These are phyloP conservation scores for Radopholus similis DNA, from an alignment of 1,140 invertebrate species.

Conservation along the genomic window DNA sequence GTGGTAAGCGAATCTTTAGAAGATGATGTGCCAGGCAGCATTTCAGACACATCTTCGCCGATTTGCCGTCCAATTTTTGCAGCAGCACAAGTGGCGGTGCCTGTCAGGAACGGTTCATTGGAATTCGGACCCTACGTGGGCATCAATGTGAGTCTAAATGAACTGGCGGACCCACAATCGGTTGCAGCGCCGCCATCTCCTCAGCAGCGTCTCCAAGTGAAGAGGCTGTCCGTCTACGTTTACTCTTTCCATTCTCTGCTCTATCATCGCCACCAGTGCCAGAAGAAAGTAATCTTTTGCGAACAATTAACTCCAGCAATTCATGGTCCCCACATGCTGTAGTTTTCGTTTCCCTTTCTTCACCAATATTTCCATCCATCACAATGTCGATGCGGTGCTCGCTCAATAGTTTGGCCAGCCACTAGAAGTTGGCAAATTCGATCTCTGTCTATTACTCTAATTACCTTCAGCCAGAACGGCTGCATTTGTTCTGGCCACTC, in stretches of 20 bases:
- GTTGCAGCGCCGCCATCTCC: too few species aligned
- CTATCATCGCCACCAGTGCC: neutral
- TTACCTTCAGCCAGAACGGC: slow-evolving; percentile 31
- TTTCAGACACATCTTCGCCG: too few species aligned
- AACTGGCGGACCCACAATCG: too few species aligned
- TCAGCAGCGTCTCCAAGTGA: neutral
- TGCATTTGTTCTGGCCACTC: slow-evolving; percentile 35
- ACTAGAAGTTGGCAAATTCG: slow-evolving; percentile 2
- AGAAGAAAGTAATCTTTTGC: neutral
- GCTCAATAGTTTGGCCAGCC: neutral
- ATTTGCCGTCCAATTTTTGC: too few species aligned
- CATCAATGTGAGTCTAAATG: too few species aligned
- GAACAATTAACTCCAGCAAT: neutral
- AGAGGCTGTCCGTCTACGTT: slow-evolving; percentile 3
- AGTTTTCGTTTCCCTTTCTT: too few species aligned
- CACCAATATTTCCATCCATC: neutral
- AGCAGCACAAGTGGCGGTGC: too few species aligned
- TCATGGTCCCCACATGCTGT: too few species aligned
- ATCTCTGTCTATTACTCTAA: neutral
- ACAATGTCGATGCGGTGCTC: neutral
- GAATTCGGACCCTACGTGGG: too few species aligned
- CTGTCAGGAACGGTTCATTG: too few species aligned
- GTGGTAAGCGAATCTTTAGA: neutral
- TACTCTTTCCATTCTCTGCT: neutral
- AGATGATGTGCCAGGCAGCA: too few species aligned